phyloP scores from a whole-genome alignment of 2,797 vertebrate species.

The Novumbra hubbsi region DNA sequence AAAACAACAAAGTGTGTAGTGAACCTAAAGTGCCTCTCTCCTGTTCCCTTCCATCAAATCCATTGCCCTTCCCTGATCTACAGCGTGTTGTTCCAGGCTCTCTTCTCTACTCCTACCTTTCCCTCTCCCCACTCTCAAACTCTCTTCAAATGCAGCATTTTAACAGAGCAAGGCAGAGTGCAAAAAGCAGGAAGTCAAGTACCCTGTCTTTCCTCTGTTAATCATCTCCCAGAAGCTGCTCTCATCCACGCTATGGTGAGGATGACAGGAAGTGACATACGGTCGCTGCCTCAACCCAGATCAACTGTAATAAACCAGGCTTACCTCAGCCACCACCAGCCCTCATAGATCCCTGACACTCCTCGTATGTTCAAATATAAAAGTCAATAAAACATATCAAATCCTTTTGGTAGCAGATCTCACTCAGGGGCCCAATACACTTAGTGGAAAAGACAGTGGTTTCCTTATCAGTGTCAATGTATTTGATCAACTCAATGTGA shows the following conservation, averaged over 20 bases:
- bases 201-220: conserved; percentile 9
- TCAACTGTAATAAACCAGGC: conserved; percentile 4
- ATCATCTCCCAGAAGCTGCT: conserved; percentile 3
- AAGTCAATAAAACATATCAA: neutral
- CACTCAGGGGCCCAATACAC: conserved; percentile 1
- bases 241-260: neutral
- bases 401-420: neutral
- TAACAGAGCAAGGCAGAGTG: neutral
- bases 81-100: neutral
- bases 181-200: conserved; percentile 12
- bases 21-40: too few species aligned
- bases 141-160: neutral
- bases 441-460: neutral
- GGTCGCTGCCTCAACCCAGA: conserved; percentile 14
- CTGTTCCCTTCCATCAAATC: neutral
- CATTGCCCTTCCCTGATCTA: neutral
- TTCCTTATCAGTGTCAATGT: neutral
- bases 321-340: neutral
- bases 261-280: conserved; percentile 16
- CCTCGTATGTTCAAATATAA: neutral
- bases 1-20: too few species aligned
- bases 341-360: neutral
- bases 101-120: neutral
- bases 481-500: neutral
- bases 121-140: neutral